Conservation (phyloP, 2,113 vertebrate species). For the Antechinus flavipes region DNA sequence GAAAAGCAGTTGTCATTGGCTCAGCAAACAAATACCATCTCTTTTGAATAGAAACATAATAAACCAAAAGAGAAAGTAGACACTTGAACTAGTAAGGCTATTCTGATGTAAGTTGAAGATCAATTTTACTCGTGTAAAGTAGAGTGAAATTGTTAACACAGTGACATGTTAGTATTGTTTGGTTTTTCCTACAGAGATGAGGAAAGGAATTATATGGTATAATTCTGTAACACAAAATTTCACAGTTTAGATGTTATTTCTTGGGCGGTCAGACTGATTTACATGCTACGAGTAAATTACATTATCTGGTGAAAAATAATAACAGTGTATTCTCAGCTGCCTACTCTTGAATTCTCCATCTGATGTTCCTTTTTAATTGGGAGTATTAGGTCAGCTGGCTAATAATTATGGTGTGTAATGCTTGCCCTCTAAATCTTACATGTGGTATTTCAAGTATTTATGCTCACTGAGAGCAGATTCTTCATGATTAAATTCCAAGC, state of each 20-base stretch:
- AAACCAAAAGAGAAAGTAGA: neutral
- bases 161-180: slow-evolving; percentile 1
- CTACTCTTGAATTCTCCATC: neutral
- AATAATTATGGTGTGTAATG: neutral
- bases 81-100: neutral
- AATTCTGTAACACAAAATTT: slow-evolving; percentile 24
- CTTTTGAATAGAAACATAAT: slow-evolving; percentile 7
- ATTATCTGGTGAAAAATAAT: slow-evolving; percentile 45
- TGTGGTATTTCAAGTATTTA: slow-evolving; percentile 24
- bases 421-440: neutral
- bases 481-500: neutral
- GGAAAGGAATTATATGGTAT: neutral
- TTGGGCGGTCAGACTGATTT: slow-evolving; percentile 1
- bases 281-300: neutral
- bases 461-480: neutral
- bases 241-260: neutral
- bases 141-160: slow-evolving; percentile 17
- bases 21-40: neutral
- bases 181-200: slow-evolving; percentile 10
- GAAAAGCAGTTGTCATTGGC: neutral
- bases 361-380: slow-evolving; percentile 6
- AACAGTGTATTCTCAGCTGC: neutral
- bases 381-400: neutral
- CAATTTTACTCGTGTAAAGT: slow-evolving; percentile 1
- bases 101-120: slow-evolving; percentile 20